These are phyloP conservation scores for Lepidurus couesii DNA, from an alignment of 1,140 invertebrate species.

Conservation along the genomic window DNA sequence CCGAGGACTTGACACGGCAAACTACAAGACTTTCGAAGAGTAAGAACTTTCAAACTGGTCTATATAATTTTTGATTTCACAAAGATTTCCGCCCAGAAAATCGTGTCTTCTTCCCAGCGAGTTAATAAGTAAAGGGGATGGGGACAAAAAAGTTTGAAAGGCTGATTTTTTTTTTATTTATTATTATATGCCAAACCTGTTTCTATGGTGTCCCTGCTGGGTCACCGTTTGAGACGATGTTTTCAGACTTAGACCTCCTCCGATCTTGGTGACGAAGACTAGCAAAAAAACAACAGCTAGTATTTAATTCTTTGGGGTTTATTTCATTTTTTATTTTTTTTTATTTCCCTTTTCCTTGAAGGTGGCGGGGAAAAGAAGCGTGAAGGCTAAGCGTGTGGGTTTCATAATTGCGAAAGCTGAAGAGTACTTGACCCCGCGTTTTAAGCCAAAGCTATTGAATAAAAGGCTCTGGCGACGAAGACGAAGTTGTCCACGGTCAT, in stretches of 20 bases:
- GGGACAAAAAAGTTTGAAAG: neutral
- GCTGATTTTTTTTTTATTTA: neutral
- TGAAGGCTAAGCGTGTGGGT: neutral
- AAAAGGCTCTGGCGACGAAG: neutral
- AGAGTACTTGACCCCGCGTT: neutral
- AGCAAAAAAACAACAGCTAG: conserved; percentile 16
- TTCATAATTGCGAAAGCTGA: neutral
- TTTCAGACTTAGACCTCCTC: neutral
- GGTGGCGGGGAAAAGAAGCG: neutral
- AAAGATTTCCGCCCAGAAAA: neutral
- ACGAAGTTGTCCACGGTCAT: conserved; percentile 8
- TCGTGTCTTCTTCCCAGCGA: neutral
- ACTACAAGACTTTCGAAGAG: too few relatives aligned
- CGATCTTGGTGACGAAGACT: conserved; percentile 14
- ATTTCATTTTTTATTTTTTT: neutral
- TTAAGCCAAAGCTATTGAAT: neutral
- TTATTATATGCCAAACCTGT: conserved; percentile 20
- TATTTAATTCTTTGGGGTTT: neutral
- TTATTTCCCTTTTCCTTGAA: neutral
- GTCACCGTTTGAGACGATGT: conserved; percentile 2
- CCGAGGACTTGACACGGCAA: neutral
- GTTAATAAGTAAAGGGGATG: neutral
- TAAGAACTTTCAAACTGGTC: too few relatives aligned
- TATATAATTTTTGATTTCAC: too few relatives aligned
- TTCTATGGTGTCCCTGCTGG: conserved; percentile 15